A percentile compares a stretch with the other conserved stretches of the same genome.
Evolutionary conservation across 2,888 invertebrate species (phyloP).

Genomic region (Sesamia inferens): DNA sequence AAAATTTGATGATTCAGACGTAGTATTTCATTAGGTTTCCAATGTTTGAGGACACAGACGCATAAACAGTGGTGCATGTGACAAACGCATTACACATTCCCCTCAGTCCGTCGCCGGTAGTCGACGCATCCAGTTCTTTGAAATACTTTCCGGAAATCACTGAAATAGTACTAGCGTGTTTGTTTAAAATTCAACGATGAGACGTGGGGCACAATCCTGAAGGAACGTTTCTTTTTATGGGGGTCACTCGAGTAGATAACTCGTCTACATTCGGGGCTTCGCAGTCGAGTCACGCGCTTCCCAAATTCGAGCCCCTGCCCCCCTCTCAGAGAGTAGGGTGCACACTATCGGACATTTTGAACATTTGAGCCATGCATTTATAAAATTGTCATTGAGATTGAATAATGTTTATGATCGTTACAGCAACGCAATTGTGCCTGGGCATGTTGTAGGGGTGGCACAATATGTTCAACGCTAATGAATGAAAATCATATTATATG

Average conservation of each 20-base stretch:
- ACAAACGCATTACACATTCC: slow-evolving; percentile 66
- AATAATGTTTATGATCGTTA: slow-evolving; percentile 33
- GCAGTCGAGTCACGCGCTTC: slow-evolving; percentile 70
- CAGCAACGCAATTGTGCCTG: not conserved
- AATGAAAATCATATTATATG: slow-evolving; percentile 44
- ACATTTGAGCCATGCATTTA: slow-evolving; percentile 59
- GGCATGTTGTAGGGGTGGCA: slow-evolving; percentile 17
- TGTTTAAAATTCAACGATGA: slow-evolving; percentile 84
- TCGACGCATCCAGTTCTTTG: slow-evolving; percentile 37
- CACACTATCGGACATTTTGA: slow-evolving; percentile 55
- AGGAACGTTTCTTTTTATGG: slow-evolving; percentile 81
- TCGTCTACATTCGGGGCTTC: slow-evolving; percentile 75
- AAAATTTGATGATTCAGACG: slow-evolving; percentile 20
- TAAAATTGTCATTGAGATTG: slow-evolving; percentile 47
- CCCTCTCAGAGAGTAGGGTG: slow-evolving; percentile 20
- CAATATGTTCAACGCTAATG: slow-evolving; percentile 35
- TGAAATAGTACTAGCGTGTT: slow-evolving; percentile 73
- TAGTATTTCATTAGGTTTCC: slow-evolving; percentile 3
- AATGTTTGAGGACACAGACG: slow-evolving; percentile 27
- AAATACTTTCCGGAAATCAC: slow-evolving; percentile 72
- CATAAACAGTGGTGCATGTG: slow-evolving; percentile 48
- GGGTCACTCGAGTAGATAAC: slow-evolving; percentile 85
- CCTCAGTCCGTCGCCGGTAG: slow-evolving; percentile 26
- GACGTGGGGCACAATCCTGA: slow-evolving; percentile 73
- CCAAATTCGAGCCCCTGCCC: slow-evolving; percentile 21